These are phyloP conservation scores for Parasteatoda lunata DNA, from an alignment of 2,888 invertebrate species.

Conservation along the genomic window DNA sequence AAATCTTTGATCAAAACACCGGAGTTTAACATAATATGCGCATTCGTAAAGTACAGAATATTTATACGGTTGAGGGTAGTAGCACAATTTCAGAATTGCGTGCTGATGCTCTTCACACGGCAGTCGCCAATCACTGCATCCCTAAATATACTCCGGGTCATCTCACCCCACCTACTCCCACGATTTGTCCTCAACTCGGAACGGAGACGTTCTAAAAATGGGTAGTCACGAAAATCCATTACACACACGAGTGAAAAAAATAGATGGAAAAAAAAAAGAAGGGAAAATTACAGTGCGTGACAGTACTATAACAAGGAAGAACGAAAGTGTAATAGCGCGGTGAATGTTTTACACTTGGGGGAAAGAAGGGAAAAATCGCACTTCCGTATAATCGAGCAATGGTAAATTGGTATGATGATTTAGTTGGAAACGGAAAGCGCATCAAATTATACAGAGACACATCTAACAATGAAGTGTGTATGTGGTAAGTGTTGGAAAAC, in stretches of 20 bases:
- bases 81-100: slow-evolving; percentile 33
- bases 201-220: not conserved
- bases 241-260: not conserved
- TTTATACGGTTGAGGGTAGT: not conserved
- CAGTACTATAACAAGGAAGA: not conserved
- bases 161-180: not conserved
- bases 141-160: slow-evolving; percentile 32
- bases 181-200: not conserved
- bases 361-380: not conserved
- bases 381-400: not conserved
- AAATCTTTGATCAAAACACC: not conserved
- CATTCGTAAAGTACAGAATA: not conserved
- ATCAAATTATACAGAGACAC: not conserved
- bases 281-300: not conserved
- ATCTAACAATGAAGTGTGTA: not conserved
- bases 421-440: not conserved
- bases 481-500: too few relatives aligned
- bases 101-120: slow-evolving; percentile 31
- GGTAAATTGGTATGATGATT: not conserved
- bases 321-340: not conserved
- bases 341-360: not conserved
- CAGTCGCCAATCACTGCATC: slow-evolving; percentile 42
- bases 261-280: not conserved
- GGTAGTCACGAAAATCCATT: not conserved
- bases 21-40: not conserved